Evolutionary conservation across 2,888 invertebrate genomes (phyloP), one percentile per base, ranked within the genome.

Genomic region (Yponomeuta sedellus): DNA sequence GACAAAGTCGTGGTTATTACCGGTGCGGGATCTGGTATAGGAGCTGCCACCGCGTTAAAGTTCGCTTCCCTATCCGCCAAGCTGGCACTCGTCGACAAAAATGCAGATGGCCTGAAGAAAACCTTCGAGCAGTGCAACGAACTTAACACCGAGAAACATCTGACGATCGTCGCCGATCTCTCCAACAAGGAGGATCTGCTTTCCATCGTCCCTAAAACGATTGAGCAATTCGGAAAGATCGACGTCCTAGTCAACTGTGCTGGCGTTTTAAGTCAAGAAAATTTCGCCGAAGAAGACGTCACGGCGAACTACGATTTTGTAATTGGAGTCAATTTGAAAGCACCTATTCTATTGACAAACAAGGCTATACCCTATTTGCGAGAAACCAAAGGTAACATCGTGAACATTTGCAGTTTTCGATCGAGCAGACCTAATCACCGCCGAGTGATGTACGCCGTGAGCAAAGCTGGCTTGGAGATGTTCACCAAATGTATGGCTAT

Each of bases 1-100:
- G 52, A 44, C 19, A 64, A 64, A 52, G 64, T 64, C 1, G 44
- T 52, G 40, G 10, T 64, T n/a, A 57, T 64, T 22, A 64, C 64
- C 3, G 64, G 64, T 6, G 64, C 64, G 19, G 57, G 25, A 0
- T 64, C 64, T 3, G 64, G 64, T 1, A 64, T 64, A 11, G 64
- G 64, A 10, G 64, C 64, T n/a, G 56, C 64, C 19, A 52, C 25
- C 12, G 64, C 64, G 8, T 19, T 64, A 11, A 40, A 20, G 20
- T 64, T 64, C 12, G 19, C 64, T 16, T 10, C 10, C 10, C 22
- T 40, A 44, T 16, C n/a, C 16, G 64, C 64, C 10, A 34, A 64
- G n/a, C 10, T 64, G 10, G 64, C 64, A 19, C 40, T 64, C 44
- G 64, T 64, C 22, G 64, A 52, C 11, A 40, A 16, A 12, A 22